Evolutionary conservation across 1,140 invertebrate species (phyloP), one percentile per base, ranked within the genome.

Genomic region (Tetramorium simillimum): DNA sequence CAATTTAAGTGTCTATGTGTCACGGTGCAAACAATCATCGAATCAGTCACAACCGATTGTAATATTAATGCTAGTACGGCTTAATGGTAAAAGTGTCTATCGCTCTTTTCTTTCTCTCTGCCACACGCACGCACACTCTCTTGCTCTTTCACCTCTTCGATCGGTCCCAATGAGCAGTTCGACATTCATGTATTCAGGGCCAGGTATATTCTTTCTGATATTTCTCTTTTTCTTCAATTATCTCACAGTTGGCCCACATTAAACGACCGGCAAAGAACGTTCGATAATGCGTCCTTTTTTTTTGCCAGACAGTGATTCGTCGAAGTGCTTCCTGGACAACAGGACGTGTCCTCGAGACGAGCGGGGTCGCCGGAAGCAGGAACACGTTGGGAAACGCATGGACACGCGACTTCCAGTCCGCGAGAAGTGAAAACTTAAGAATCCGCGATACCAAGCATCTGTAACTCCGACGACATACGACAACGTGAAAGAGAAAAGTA

Each of bases 1-100:
- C 90, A 92, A 93, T 84, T 90, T 88, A 93, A 94, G 94, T 94
- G 91, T 94, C 93, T 95, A 84, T 82, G 94, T 95, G 94, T 93
- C 94, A 95, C 94, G 94, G 95, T 95, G 95, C 95, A 95, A 95
- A 95, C 95, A 95, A 95, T 95, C 91, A 95, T 95, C 92, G 93
- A 95, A 94, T 94, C 91, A 94, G 92, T 94, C 94, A 95, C 92
- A 93, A 92, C 93, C 91, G 91, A 93, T 94, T 92, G 92, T 92
- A 92, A 89, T 92, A 90, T 92, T 91, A 92, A 94, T 92, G 92
- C 92, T 93, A 92, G 89, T 93, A 92, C 90, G 89, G 89, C 87
- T 90, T 94, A 94, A 88, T 92, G 90, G 88, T 90, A 91, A 88
- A 92, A 90, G 88, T 91, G n/a, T 81, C 63, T 67, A 51, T 60